Evolutionary conservation across 2,797 vertebrate species (phyloP).

Genomic region (Cottoperca gobio): DNA sequence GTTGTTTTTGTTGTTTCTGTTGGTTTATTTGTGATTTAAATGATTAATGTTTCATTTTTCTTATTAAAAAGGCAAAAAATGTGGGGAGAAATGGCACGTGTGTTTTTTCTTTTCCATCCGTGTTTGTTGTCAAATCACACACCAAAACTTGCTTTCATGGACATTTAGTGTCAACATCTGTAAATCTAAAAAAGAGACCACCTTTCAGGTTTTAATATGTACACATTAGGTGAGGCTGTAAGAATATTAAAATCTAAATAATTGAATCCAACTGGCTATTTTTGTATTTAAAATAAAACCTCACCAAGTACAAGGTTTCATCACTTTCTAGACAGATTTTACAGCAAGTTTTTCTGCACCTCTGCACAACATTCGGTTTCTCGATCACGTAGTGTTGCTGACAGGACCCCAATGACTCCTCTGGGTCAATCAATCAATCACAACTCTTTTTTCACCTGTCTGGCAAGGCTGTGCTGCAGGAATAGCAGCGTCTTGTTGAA

Average conservation of each 20-base stretch:
- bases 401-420: neutral
- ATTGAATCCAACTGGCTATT: neutral
- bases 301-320: no score
- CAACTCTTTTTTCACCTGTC: neutral
- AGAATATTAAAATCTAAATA: neutral
- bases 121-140: neutral
- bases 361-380: neutral
- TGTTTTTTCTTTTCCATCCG: constrained; percentile 24
- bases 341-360: neutral
- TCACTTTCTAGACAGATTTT: neutral
- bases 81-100: constrained; percentile 61
- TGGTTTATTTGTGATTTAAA: constrained; percentile 80
- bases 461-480: constrained; percentile 37
- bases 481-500: constrained; percentile 74
- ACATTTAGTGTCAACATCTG: neutral
- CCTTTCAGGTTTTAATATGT: neutral
- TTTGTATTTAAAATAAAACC: neutral
- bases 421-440: constrained; percentile 47
- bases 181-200: neutral
- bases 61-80: constrained; percentile 85
- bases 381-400: neutral
- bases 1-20: constrained; percentile 51
- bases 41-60: constrained; percentile 82
- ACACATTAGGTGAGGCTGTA: neutral
- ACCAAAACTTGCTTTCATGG: neutral